Evolutionary conservation across 2,888 invertebrate genomes (phyloP).

Genomic region (Frankliniella intonsa): DNA sequence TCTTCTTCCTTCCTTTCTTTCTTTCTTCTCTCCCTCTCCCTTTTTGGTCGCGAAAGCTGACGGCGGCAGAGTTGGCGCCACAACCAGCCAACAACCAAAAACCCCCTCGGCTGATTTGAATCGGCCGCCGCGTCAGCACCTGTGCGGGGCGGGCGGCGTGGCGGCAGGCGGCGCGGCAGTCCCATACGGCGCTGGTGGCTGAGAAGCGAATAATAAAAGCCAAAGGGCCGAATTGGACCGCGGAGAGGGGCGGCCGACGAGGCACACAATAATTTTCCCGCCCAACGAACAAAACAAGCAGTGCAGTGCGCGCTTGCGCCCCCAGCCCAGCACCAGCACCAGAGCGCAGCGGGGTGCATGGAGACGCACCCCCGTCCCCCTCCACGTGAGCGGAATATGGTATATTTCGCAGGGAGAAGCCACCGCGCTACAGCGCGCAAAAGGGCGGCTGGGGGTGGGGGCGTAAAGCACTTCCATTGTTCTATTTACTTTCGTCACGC

Average conservation of each 20-base stretch:
- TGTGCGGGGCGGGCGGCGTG: neutral
- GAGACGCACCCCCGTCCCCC: no score
- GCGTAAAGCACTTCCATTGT: no score
- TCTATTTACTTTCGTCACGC: no score
- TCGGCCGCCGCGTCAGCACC: neutral
- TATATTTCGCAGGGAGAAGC: no score
- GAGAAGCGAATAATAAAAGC: neutral
- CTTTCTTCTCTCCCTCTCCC: neutral
- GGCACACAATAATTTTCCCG: conserved; percentile 1
- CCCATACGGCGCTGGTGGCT: neutral
- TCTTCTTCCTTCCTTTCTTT: neutral
- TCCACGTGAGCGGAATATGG: no score
- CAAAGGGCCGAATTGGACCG: neutral
- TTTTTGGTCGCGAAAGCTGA: neutral
- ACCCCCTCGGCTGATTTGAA: neutral
- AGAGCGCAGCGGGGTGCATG: neutral
- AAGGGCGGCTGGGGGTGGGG: no score
- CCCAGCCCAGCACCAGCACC: no score
- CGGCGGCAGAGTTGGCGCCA: no score
- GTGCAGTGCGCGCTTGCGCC: neutral
- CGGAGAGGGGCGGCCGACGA: neutral
- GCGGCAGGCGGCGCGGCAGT: neutral
- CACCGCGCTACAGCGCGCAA: no score
- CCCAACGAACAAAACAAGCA: conserved; percentile 11
- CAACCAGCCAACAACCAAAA: neutral